Conservation (phyloP, 2,888 invertebrate species). For the Aricia artaxerxes region DNA sequence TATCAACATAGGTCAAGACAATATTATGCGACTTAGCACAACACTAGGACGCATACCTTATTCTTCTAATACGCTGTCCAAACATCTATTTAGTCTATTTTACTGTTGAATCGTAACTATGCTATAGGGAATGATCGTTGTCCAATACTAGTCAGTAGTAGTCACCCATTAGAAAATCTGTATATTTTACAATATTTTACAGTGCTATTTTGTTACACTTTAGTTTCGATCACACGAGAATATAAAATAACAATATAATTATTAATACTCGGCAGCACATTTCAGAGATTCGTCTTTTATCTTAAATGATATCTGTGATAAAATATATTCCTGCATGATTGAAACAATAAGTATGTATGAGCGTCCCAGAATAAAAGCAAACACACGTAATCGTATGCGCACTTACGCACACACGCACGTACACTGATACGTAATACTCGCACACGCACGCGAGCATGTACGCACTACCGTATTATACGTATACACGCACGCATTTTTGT, state of each 20-base stretch:
- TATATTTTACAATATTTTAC: not conserved
- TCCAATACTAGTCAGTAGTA: not conserved
- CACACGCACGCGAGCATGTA: not conserved
- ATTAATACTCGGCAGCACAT: not conserved
- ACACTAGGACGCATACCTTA: slow-evolving; percentile 19
- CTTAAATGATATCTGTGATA: not conserved
- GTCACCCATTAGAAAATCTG: slow-evolving; percentile 1
- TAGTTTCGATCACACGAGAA: not conserved
- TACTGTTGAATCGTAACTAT: slow-evolving; percentile 1
- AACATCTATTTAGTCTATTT: not conserved
- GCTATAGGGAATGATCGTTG: slow-evolving; percentile 26
- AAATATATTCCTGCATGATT: not conserved
- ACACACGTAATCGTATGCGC: not conserved
- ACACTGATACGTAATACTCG: not conserved
- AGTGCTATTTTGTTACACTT: not conserved
- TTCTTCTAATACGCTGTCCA: not conserved
- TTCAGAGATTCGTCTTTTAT: not conserved
- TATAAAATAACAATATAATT: not conserved
- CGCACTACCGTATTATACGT: too few species aligned
- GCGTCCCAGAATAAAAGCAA: not conserved
- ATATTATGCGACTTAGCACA: slow-evolving; percentile 28
- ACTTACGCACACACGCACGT: not conserved
- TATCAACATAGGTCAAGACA: not conserved
- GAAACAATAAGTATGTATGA: not conserved
- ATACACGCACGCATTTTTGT: not conserved